A percentile compares a stretch with the other conserved stretches of the same genome.
These are phyloP conservation scores for Rhyacophila evoluta DNA, from an alignment of 2,888 invertebrate genomes.

Conservation along the genomic window DNA sequence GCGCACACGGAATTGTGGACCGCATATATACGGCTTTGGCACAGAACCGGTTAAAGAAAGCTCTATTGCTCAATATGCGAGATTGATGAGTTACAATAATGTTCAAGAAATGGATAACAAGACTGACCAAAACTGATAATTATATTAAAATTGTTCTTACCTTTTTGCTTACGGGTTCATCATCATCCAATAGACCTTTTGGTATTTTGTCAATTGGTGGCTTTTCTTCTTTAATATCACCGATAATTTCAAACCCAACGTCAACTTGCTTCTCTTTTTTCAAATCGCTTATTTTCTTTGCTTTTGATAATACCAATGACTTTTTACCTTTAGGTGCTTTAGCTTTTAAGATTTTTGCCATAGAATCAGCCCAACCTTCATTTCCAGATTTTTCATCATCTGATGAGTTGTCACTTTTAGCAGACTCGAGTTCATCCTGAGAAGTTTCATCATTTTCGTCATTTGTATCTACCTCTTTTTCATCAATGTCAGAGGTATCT, in stretches of 20 bases:
- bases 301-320: constrained; percentile 81
- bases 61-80: too few relatives aligned
- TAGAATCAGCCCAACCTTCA: constrained; percentile 83
- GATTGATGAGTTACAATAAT: too few relatives aligned
- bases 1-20: too few relatives aligned
- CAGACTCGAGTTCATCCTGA: background rate
- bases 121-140: too few relatives aligned
- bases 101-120: too few relatives aligned
- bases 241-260: constrained; percentile 77
- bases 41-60: too few relatives aligned
- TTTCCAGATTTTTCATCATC: constrained; percentile 47
- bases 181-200: constrained; percentile 60
- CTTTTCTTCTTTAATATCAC: constrained; percentile 67
- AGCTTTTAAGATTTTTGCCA: constrained; percentile 81
- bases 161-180: constrained; percentile 60
- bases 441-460: background rate
- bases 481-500: background rate
- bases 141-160: constrained; percentile 54
- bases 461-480: background rate
- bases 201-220: constrained; percentile 56
- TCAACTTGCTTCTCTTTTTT: constrained; percentile 65
- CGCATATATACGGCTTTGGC: too few relatives aligned
- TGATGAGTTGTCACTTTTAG: background rate
- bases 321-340: constrained; percentile 82
- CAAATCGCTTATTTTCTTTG: constrained; percentile 77